Evolutionary conservation across 2,113 vertebrate genomes (phyloP).

Genomic region (Tetraodon nigroviridis): DNA sequence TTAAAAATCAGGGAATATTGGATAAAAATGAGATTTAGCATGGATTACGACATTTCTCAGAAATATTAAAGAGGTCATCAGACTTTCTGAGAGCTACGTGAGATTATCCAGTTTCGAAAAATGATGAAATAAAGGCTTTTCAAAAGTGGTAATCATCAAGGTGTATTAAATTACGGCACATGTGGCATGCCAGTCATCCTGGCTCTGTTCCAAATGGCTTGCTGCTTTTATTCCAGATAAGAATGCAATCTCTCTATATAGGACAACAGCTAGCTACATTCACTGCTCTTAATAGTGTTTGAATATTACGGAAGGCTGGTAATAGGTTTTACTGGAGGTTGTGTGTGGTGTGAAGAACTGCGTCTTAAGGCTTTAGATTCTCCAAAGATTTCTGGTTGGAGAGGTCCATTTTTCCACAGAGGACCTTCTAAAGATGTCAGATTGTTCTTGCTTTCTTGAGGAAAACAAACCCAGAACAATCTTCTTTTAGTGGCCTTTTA

Average conservation of each 20-base stretch:
- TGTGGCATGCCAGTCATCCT: constrained; percentile 29
- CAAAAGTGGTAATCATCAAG: constrained; percentile 27
- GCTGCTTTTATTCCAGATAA: not conserved
- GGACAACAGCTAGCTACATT: not conserved
- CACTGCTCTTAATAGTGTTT: not conserved
- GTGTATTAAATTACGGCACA: constrained; percentile 26
- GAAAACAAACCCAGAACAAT: not conserved
- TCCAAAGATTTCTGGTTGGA: no score
- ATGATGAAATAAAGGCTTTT: constrained; percentile 40
- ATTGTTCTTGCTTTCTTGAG: no score
- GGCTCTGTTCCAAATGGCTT: constrained; percentile 19
- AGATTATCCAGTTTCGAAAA: constrained; percentile 40
- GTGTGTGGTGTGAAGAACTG: no score
- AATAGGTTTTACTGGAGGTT: no score
- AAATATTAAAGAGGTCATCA: constrained; percentile 36
- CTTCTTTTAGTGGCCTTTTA: no score
- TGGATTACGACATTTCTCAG: constrained; percentile 56
- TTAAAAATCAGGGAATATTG: constrained; percentile 32
- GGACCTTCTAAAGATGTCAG: no score
- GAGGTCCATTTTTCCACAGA: no score
- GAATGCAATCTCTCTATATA: no score
- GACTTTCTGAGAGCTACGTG: constrained; percentile 41
- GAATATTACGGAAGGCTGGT: no score
- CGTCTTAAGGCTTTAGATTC: no score
- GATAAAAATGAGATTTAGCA: constrained; percentile 47